Percentiles rank a stretch among this genome's conserved stretches.
phyloP scores from a whole-genome alignment of 2,113 vertebrate genomes.

The Oryzias curvinotus region DNA sequence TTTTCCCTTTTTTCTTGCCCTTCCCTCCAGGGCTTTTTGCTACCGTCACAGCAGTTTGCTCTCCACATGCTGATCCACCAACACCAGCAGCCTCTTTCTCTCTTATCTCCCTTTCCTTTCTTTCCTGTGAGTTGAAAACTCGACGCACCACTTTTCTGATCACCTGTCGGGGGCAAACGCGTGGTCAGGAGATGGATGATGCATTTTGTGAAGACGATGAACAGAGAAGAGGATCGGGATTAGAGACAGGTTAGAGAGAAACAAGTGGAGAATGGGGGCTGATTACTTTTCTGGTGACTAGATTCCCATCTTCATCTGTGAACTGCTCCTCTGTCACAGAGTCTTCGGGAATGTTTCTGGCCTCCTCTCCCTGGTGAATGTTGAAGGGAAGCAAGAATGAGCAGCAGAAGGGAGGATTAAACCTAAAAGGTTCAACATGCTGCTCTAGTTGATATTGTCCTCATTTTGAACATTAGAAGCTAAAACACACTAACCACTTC shows the following conservation, averaged over 20 bases:
- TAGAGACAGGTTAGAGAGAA: background rate
- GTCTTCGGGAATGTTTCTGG: conserved; percentile 93
- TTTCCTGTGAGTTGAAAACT: conserved; percentile 74
- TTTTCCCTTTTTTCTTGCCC: conserved; percentile 71
- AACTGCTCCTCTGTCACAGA: conserved; percentile 95
- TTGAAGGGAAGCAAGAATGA: conserved; percentile 16
- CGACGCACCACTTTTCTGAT: conserved; percentile 96
- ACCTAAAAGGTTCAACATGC: too few species aligned
- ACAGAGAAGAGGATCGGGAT: background rate
- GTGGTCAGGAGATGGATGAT: conserved; percentile 20
- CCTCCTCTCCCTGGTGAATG: conserved; percentile 87
- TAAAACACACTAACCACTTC: too few species aligned
- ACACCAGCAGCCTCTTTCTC: conserved; percentile 22
- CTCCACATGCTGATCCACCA: conserved; percentile 36
- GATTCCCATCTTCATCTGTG: conserved; percentile 94
- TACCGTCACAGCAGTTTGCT: conserved; percentile 65
- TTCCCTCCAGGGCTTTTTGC: conserved; percentile 53
- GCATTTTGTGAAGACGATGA: conserved; percentile 28
- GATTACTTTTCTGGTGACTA: conserved; percentile 99
- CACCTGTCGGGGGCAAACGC: conserved; percentile 81
- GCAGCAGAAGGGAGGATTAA: background rate
- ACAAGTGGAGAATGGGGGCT: conserved; percentile 15
- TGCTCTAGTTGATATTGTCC: too few species aligned
- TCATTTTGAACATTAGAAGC: too few species aligned
- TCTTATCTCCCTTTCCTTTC: conserved; percentile 54